Evolutionary conservation across 2,797 vertebrate genomes (phyloP).

Genomic region (Microctenopoma lineatum): DNA sequence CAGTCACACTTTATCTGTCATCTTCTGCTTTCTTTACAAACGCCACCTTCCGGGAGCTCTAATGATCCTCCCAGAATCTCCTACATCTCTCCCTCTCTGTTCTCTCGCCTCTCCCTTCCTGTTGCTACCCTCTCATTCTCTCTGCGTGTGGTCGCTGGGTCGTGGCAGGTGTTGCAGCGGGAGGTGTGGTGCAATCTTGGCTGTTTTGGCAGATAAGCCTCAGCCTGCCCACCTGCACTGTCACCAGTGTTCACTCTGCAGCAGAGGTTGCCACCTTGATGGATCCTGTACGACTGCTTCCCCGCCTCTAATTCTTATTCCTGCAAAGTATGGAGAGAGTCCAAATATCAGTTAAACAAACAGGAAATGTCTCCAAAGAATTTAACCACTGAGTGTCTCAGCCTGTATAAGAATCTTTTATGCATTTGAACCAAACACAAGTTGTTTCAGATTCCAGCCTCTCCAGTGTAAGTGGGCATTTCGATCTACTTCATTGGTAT

Average conservation of each 20-base stretch:
- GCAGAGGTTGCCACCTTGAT: constrained; percentile 42
- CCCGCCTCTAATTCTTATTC: constrained; percentile 26
- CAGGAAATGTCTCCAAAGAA: constrained; percentile 34
- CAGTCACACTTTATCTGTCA: neutral
- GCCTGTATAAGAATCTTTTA: constrained; percentile 8
- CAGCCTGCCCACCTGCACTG: constrained; percentile 61
- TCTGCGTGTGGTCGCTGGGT: constrained; percentile 53
- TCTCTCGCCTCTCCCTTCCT: constrained; percentile 16
- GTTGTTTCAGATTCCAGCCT: neutral
- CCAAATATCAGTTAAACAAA: constrained; percentile 49
- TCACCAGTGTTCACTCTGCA: constrained; percentile 40
- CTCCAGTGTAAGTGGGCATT: neutral
- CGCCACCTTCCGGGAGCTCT: neutral
- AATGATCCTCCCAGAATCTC: constrained; percentile 18
- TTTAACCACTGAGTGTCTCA: constrained; percentile 20
- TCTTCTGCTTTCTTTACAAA: neutral
- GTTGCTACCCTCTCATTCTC: constrained; percentile 61
- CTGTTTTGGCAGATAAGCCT: constrained; percentile 83
- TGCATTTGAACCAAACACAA: constrained; percentile 26
- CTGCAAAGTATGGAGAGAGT: constrained; percentile 22
- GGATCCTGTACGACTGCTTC: constrained; percentile 26
- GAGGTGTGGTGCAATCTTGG: constrained; percentile 67
- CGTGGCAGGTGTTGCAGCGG: constrained; percentile 45
- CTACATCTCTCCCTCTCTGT: constrained; percentile 19
- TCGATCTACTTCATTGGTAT: neutral